phyloP scores from a whole-genome alignment of 2,797 vertebrate genomes.

The Phylloscopus collybita region DNA sequence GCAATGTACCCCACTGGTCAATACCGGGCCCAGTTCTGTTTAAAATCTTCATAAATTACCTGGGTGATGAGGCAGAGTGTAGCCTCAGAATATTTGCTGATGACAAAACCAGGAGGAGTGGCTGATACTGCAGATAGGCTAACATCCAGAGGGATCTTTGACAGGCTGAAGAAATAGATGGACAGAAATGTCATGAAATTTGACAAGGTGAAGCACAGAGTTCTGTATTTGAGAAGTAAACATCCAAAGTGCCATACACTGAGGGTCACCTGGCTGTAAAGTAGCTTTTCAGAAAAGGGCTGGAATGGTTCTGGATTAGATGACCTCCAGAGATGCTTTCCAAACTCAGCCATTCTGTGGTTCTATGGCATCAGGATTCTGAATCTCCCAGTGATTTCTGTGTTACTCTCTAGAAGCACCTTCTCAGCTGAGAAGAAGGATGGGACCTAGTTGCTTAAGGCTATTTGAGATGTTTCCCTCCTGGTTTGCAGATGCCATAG shows the following conservation, averaged over 20 bases:
- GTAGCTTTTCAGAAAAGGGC: not conserved
- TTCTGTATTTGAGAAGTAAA: not conserved
- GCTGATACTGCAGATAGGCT: not conserved
- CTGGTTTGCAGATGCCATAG: not conserved
- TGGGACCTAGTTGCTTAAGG: not conserved
- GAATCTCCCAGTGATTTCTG: not conserved
- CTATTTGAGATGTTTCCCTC: not conserved
- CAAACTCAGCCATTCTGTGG: not conserved
- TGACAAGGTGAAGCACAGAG: not conserved
- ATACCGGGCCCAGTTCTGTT: not conserved
- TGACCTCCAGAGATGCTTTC: not conserved
- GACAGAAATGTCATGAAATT: not conserved
- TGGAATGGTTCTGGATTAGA: not conserved
- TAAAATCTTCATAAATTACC: not conserved
- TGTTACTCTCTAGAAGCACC: not conserved
- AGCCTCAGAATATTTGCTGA: not conserved
- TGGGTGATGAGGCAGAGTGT: not conserved
- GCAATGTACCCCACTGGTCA: not conserved
- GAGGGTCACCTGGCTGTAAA: not conserved
- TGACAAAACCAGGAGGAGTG: not conserved
- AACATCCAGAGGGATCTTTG: not conserved
- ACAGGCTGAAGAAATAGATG: not conserved
- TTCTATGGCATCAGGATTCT: not conserved
- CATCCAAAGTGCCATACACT: not conserved
- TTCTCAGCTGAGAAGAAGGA: not conserved